Base-by-base conservation (phyloP, 2,113 vertebrate genomes). In the Trichechus manatus region DNA sequence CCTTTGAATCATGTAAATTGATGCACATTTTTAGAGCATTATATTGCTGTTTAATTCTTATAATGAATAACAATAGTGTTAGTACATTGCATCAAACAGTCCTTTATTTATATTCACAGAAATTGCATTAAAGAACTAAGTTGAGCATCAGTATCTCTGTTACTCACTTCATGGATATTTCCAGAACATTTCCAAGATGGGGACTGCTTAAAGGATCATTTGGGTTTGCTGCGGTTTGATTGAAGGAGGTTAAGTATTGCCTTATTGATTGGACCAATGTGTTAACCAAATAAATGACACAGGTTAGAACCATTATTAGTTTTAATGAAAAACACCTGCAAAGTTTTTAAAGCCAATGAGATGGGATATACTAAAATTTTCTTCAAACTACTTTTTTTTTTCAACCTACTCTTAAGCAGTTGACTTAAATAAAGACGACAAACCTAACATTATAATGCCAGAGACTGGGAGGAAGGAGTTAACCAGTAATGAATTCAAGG, bases 401-500 rank as follows among this genome's bases (percentile, higher is more conserved):
- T 50, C 66, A 63, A 56, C 29, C 39, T 79, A 47, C 63, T 83
- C 93, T 20, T 74, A 68, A 94, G 86, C 6, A 93, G 22, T 87
- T 94, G 29, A 80, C 31, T 93, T 95, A 88, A 95, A 79, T 66
- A 29, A 89, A 87, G 93, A 94, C 82, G 77, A 89, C 59, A 50
- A 93, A 75, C 31, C 72, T 97, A 66, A 95, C 97, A 82, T 89
- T 95, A 14, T 63, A 89, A 83, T 77, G 22, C 63, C 15, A 25
- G 47, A 77, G 47, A 56, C 70, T 22, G 84, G 53, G 25, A 96
- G 33, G 74, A 98, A 96, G 17, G 68, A 95, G 63, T 94, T 97
- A 97, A 44, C 74, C 66, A 89, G 27, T 89, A 95, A 66, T 3
- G 63, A 96, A 94, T 79, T 95, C 59, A 74, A 90, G 93, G 36